These are phyloP conservation scores for Drosophila aff. DNA, from an alignment of 1,140 invertebrate genomes.

Conservation along the genomic window DNA sequence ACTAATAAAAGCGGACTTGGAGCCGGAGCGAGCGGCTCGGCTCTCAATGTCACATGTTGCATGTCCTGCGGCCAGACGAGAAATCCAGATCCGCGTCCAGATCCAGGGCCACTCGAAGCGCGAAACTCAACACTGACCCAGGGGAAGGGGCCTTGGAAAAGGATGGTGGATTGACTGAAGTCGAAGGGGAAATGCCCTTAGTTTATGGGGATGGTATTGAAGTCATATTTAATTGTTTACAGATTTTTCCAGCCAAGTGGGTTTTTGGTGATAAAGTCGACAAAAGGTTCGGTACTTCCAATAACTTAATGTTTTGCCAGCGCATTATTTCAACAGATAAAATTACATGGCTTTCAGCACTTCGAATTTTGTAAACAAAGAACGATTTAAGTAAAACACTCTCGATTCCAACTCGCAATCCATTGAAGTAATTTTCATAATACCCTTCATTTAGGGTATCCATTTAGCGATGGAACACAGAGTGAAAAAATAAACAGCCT, in stretches of 20 bases:
- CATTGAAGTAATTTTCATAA: constrained; percentile 27
- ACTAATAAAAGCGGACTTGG: constrained; percentile 26
- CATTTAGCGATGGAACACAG: constrained; percentile 18
- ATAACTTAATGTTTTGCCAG: constrained; percentile 18
- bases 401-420: background rate
- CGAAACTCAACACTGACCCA: constrained; percentile 76
- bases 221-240: background rate
- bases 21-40: constrained; percentile 10
- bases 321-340: constrained; percentile 5
- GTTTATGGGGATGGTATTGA: background rate
- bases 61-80: constrained; percentile 64
- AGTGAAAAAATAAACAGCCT: constrained; percentile 22
- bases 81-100: constrained; percentile 19
- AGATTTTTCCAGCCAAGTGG: constrained; percentile 23
- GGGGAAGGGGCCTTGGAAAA: constrained; percentile 6
- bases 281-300: background rate
- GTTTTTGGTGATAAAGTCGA: constrained; percentile 2
- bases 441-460: constrained; percentile 34
- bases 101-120: constrained; percentile 74
- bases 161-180: background rate
- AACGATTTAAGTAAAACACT: background rate
- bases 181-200: constrained; percentile 36
- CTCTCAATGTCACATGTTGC: constrained; percentile 82
- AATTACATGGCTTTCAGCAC: background rate
- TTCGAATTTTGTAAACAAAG: background rate